phyloP scores from a whole-genome alignment of 2,888 invertebrate species.

The Rhabditoides inermis region DNA sequence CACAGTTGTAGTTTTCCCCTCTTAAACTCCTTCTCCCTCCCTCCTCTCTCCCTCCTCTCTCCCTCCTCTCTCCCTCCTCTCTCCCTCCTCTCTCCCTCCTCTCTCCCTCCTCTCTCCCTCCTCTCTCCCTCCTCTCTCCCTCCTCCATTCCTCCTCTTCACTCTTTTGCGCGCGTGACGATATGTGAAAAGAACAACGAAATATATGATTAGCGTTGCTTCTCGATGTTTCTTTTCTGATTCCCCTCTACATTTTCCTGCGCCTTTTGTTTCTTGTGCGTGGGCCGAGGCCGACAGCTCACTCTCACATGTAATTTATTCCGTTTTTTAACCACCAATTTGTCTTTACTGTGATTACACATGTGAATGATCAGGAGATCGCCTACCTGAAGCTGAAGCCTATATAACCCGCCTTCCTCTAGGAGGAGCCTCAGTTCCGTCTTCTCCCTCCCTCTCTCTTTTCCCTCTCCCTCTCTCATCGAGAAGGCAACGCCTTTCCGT shows the following conservation, averaged over 20 bases:
- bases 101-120: constrained; percentile 3
- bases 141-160: not conserved
- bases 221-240: not conserved
- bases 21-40: constrained; percentile 2
- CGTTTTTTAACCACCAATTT: too few species aligned
- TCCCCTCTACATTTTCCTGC: too few species aligned
- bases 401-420: too few species aligned
- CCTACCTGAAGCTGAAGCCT: too few species aligned
- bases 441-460: constrained; percentile 5
- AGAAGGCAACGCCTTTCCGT: not conserved
- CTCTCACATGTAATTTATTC: too few species aligned
- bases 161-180: not conserved
- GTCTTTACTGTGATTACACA: too few species aligned
- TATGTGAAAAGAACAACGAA: not conserved
- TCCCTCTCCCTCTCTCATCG: constrained; percentile 7
- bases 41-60: constrained; percentile 4
- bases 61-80: constrained; percentile 12
- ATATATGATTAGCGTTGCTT: not conserved
- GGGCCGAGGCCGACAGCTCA: too few species aligned
- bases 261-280: too few species aligned
- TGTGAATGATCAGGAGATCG: too few species aligned
- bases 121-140: constrained; percentile 11
- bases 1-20: too few species aligned
- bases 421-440: not conserved
- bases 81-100: constrained; percentile 7